These are phyloP conservation scores for Crotalus viridis DNA, from an alignment of 2,113 vertebrate species.

Conservation along the genomic window DNA sequence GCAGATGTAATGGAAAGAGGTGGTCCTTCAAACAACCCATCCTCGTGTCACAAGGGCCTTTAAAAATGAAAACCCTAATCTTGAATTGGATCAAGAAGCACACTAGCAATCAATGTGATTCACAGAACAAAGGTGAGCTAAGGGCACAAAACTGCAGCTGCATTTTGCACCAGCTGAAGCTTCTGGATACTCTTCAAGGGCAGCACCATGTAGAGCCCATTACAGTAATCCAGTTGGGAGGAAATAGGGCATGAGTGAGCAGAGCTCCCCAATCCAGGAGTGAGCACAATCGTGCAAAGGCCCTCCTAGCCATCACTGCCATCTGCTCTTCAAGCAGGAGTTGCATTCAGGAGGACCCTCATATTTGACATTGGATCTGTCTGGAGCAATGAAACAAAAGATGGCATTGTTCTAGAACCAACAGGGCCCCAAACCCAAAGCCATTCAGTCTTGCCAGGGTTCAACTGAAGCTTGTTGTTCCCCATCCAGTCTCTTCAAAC, in stretches of 20 bases:
- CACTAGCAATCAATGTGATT: not conserved
- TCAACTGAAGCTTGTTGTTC: no score
- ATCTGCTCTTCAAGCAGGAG: not conserved
- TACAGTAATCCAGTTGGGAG: not conserved
- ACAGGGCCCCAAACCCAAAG: no score
- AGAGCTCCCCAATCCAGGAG: not conserved
- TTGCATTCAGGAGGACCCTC: no score
- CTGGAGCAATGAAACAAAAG: no score
- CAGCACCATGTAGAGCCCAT: not conserved
- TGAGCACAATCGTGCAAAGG: not conserved
- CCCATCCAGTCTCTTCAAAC: no score
- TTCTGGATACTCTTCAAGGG: not conserved
- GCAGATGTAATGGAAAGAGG: not conserved
- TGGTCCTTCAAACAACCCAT: no score
- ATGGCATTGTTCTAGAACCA: no score
- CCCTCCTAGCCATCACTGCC: not conserved
- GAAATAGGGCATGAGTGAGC: not conserved
- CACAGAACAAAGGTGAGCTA: not conserved
- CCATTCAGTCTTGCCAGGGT: no score
- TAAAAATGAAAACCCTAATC: not conserved
- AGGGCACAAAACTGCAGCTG: not conserved
- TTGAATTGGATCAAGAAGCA: not conserved
- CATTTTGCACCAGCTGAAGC: not conserved
- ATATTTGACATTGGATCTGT: no score
- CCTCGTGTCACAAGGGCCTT: not conserved